These are phyloP conservation scores for Narcine bancroftii DNA, from an alignment of 2,113 vertebrate species.

Conservation along the genomic window DNA sequence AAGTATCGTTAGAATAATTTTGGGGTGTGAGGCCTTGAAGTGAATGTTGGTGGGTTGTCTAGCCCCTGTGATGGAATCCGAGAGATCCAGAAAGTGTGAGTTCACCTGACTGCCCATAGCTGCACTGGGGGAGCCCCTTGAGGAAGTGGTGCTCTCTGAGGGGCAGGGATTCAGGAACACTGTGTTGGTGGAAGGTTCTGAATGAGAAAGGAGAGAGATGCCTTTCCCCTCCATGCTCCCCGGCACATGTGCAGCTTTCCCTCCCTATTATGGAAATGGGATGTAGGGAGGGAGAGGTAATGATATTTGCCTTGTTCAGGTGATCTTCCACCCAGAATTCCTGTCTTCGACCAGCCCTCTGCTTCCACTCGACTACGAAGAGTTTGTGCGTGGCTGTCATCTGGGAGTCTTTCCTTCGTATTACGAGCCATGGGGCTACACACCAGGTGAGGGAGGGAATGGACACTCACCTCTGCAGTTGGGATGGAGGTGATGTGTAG, in stretches of 20 bases:
- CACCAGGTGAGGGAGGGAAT: slow-evolving; percentile 62
- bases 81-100: too few species aligned
- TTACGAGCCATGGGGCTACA: slow-evolving; percentile 91
- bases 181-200: too few species aligned
- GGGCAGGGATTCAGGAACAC: too few species aligned
- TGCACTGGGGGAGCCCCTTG: too few species aligned
- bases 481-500: neutral
- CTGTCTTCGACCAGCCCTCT: slow-evolving; percentile 83
- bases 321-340: slow-evolving; percentile 89
- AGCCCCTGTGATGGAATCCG: too few species aligned
- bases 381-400: slow-evolving; percentile 86
- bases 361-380: slow-evolving; percentile 84
- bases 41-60: too few species aligned
- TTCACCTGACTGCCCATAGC: too few species aligned
- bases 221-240: too few species aligned
- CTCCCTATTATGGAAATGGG: neutral
- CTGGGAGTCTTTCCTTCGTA: slow-evolving; percentile 86
- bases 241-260: neutral
- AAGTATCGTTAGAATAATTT: too few species aligned
- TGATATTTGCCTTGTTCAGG: slow-evolving; percentile 48
- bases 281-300: neutral
- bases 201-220: too few species aligned
- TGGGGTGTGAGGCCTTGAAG: too few species aligned
- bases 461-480: neutral
- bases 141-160: too few species aligned